Base-by-base conservation (phyloP, 2,888 invertebrate species). In the Drosophila stalkeri region DNA sequence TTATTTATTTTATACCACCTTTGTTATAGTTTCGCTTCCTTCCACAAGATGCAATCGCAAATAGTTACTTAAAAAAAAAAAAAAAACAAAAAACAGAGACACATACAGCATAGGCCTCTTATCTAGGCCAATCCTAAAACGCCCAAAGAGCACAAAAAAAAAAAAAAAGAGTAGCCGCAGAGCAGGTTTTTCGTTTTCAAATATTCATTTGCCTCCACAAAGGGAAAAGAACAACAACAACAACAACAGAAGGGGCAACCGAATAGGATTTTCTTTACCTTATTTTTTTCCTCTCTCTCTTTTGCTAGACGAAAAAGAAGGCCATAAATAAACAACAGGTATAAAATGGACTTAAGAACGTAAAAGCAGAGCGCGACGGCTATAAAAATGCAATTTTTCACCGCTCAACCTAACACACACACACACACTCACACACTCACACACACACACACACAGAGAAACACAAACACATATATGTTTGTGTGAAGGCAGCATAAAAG, bases 251-350 rank as follows among this genome's bases (percentile, higher is more conserved):
- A 66, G 39, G 59, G 66, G 54, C 60, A 54, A 41, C 39, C 33
- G 37, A 56, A 44, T 23, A 46, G 35, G 35, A 44, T 14, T 16
- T 54, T 37, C 37, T 23, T 37, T 52, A 11, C 49, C 31, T 49
- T 23, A 52, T 16, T n/a, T 39, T n/a, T 39, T 33, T 0, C 14
- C 23, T 27, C 31, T 27, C 31, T 37, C n/a, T 7, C 14, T 23
- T 23, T 55, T 55, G 51, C 33, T n/a, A 41, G 54, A 46, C 56
- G 49, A 37, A 43, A 55, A 59, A 37, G 37, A 54, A 60, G 46
- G 61, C 65, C 72, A 90, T 86, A 90, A 86, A 90, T 86, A 85
- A 89, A 84, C 85, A 81, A 81, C 71, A 77, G 75, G 72, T 79
- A 75, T 79, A 81, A 86, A 80, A 68, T 57, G 72, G 77, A 86